These are phyloP conservation scores for Margaritifera margaritifera DNA, from an alignment of 2,888 invertebrate genomes.

Conservation along the genomic window DNA sequence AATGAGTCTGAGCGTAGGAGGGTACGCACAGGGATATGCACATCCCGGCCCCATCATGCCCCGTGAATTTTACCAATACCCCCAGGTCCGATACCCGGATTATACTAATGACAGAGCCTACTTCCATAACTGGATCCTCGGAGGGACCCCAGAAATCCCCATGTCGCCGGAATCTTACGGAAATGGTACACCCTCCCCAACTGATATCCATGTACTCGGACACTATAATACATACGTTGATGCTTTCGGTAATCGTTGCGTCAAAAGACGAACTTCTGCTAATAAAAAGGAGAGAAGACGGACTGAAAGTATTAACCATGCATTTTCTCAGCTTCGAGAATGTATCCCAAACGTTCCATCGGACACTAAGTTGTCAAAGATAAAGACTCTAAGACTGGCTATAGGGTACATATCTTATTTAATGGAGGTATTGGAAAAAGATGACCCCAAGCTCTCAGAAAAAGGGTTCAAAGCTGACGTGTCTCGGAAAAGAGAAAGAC, in stretches of 20 bases:
- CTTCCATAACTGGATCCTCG: constrained; percentile 65
- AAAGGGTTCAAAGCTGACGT: constrained; percentile 89
- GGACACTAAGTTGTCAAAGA: constrained; percentile 94
- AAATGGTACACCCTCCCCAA: constrained; percentile 29
- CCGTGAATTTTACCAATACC: constrained; percentile 62
- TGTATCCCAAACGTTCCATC: constrained; percentile 97
- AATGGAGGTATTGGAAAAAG: constrained; percentile 88
- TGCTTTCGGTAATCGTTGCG: constrained; percentile 53
- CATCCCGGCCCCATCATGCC: constrained; percentile 63
- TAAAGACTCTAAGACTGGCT: constrained; percentile 93
- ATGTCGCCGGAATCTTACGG: constrained; percentile 53
- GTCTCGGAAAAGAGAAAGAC: constrained; percentile 68
- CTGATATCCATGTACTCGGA: constrained; percentile 29
- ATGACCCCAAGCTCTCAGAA: constrained; percentile 80
- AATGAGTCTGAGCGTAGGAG: constrained; percentile 66
- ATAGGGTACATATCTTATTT: constrained; percentile 83
- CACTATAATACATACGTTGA: constrained; percentile 36
- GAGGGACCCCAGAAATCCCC: constrained; percentile 53
- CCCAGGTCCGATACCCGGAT: constrained; percentile 52
- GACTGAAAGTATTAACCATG: constrained; percentile 95
- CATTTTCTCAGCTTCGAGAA: constrained; percentile 91
- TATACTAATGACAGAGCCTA: constrained; percentile 55
- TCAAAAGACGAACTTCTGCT: constrained; percentile 79
- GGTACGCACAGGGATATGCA: constrained; percentile 63
- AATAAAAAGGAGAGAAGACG: constrained; percentile 94